Evolutionary conservation across 2,888 invertebrate genomes (phyloP).

Genomic region (Augiades crinisus): DNA sequence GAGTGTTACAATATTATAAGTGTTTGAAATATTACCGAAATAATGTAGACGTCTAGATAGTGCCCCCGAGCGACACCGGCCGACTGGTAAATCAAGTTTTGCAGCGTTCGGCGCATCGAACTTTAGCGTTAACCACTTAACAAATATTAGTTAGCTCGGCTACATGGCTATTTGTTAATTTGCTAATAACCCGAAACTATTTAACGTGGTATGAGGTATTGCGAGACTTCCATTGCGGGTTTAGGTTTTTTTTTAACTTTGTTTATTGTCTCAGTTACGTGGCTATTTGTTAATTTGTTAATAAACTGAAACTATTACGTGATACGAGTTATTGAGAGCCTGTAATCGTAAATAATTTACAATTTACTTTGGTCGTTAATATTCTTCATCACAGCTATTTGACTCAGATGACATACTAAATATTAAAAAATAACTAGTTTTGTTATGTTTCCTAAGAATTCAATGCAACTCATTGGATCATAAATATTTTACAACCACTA

Average conservation of each 20-base stretch:
- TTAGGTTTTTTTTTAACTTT: too few relatives aligned
- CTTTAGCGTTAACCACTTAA: conserved; percentile 34
- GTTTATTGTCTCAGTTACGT: conserved; percentile 21
- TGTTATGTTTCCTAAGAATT: too few relatives aligned
- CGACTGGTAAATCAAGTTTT: conserved; percentile 62
- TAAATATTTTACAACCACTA: too few relatives aligned
- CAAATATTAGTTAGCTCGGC: conserved; percentile 29
- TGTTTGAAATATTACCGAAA: conserved; percentile 25
- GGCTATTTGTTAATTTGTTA: conserved; percentile 4
- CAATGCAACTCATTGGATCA: too few relatives aligned
- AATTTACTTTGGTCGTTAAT: too few relatives aligned
- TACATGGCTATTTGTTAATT: conserved; percentile 5
- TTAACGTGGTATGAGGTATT: not conserved
- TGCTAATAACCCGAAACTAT: not conserved
- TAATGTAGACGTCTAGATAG: conserved; percentile 37
- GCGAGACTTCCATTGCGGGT: too few relatives aligned
- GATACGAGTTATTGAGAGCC: too few relatives aligned
- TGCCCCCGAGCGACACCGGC: conserved; percentile 37
- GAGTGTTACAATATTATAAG: conserved; percentile 14
- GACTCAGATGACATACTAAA: too few relatives aligned
- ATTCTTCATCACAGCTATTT: too few relatives aligned
- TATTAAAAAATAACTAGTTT: too few relatives aligned
- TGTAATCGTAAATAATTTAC: too few relatives aligned
- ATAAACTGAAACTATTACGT: not conserved
- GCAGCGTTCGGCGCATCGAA: conserved; percentile 48